phyloP scores from a whole-genome alignment of 2,113 vertebrate genomes.

The Actenoides lindsayi region DNA sequence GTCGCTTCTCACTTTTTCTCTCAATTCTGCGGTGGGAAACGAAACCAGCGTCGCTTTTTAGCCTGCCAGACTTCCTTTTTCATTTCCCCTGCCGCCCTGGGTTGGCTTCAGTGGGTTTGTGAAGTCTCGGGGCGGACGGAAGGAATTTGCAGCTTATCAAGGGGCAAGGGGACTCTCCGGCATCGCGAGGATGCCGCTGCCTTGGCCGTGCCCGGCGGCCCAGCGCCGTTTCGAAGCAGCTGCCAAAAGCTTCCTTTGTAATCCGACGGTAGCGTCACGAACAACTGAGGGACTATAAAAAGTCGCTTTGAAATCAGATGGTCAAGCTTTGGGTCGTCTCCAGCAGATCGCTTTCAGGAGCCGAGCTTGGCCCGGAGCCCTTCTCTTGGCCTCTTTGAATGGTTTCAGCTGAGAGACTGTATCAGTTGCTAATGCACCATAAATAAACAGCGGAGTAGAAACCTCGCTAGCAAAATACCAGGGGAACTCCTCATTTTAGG shows the following conservation, averaged over 20 bases:
- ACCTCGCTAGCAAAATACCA: slow-evolving; percentile 33
- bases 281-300: slow-evolving; percentile 22
- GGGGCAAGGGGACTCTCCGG: background rate
- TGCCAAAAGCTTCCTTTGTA: background rate
- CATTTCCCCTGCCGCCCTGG: background rate
- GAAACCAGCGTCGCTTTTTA: rapidly evolving
- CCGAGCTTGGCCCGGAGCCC: background rate
- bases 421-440: slow-evolving; percentile 33
- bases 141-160: rapidly evolving
- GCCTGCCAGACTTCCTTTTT: background rate
- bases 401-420: slow-evolving; percentile 17
- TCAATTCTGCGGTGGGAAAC: background rate
- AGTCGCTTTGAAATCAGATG: slow-evolving; percentile 28
- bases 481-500: slow-evolving; percentile 51
- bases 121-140: rapidly evolving
- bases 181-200: background rate
- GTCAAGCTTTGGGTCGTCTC: background rate
- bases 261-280: background rate
- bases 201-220: background rate
- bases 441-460: slow-evolving; percentile 46
- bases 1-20: background rate
- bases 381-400: slow-evolving; percentile 33
- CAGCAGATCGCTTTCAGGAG: slow-evolving; percentile 34
- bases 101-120: background rate
- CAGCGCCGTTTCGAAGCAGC: background rate